A percentile compares a stretch with the other conserved stretches of the same genome.
Conservation (phyloP, 2,888 invertebrate genomes). For the Sarcophaga carnaria region DNA sequence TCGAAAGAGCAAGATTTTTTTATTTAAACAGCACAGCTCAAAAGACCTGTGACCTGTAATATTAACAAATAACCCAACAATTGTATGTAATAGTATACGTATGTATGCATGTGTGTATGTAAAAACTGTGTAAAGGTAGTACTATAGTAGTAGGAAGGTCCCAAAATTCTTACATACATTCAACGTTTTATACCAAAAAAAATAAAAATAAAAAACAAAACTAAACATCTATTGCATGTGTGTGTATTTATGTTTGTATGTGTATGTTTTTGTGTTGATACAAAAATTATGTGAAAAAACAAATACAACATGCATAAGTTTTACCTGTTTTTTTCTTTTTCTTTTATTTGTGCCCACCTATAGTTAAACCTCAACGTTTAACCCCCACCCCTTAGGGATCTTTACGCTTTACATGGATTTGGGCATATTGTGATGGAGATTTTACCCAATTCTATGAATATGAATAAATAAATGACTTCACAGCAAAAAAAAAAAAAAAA, state of each 20-base stretch:
- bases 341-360: slow-evolving; percentile 9
- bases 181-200: too few species aligned
- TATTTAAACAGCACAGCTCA: slow-evolving; percentile 35
- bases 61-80: slow-evolving; percentile 55
- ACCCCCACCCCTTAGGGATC: not conserved
- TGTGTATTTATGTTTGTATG: not conserved
- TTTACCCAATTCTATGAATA: slow-evolving; percentile 1
- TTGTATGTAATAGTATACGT: not conserved
- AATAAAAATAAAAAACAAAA: too few species aligned
- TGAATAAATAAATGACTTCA: not conserved
- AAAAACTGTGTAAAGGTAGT: not conserved
- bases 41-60: slow-evolving; percentile 65
- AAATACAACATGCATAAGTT: slow-evolving; percentile 15
- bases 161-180: too few species aligned
- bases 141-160: too few species aligned
- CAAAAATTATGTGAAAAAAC: slow-evolving; percentile 12
- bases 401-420: not conserved
- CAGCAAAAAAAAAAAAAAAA: not conserved
- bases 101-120: not conserved
- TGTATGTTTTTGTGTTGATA: not conserved
- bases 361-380: not conserved
- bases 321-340: not conserved
- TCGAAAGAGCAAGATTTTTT: slow-evolving; percentile 49
- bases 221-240: too few species aligned
- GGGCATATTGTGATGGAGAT: slow-evolving; percentile 18